These are phyloP conservation scores for Megalops atlanticus DNA, from an alignment of 2,113 vertebrate species.

Conservation along the genomic window DNA sequence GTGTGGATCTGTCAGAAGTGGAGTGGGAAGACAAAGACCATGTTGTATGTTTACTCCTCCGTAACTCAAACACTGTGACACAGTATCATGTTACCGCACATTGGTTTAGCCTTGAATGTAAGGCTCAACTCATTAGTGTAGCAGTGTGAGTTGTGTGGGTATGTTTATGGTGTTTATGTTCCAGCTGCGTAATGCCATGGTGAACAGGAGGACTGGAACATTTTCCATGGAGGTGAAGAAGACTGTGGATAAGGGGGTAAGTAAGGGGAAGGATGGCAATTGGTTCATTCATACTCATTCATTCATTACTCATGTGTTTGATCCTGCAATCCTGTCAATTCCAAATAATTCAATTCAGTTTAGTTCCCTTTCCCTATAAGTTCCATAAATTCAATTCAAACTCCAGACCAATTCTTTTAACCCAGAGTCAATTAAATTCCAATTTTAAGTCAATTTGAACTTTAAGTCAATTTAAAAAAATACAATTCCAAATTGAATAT, in stretches of 20 bases:
- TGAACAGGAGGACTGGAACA: slow-evolving; percentile 92
- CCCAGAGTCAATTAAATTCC: too few relatives aligned
- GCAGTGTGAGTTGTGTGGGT: not conserved
- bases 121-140: not conserved
- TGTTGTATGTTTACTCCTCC: slow-evolving; percentile 72
- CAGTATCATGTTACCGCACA: not conserved
- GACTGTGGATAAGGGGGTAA: slow-evolving; percentile 96
- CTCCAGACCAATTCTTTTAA: too few relatives aligned
- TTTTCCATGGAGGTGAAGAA: slow-evolving; percentile 99
- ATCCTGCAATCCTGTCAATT: too few relatives aligned
- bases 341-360: too few relatives aligned
- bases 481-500: too few relatives aligned
- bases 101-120: not conserved
- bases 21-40: slow-evolving; percentile 97
- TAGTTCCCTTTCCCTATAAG: too few relatives aligned
- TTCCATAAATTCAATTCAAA: too few relatives aligned
- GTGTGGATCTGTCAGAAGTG: slow-evolving; percentile 95
- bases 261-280: too few relatives aligned
- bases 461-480: too few relatives aligned
- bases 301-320: too few relatives aligned
- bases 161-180: slow-evolving; percentile 32
- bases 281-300: too few relatives aligned
- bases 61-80: not conserved
- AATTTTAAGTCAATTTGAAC: too few relatives aligned
- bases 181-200: slow-evolving; percentile 95